Conservation (phyloP, 1,140 invertebrate genomes). For the Drosophila ambigua region DNA sequence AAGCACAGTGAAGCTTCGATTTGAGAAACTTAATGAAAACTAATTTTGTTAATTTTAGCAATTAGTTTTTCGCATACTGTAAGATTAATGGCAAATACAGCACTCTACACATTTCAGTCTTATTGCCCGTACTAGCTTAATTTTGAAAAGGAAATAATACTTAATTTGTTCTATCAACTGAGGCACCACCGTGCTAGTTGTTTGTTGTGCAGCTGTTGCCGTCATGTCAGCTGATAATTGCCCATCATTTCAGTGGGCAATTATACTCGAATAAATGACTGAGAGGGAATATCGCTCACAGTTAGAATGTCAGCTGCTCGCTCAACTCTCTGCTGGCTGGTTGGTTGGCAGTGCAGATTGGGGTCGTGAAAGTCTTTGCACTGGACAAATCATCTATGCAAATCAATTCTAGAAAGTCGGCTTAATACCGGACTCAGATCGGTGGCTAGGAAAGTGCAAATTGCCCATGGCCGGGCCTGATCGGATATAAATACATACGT, state of each 20-base stretch:
- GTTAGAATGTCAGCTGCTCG: conserved; percentile 64
- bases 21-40: too few species aligned
- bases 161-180: not conserved
- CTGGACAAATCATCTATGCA: conserved; percentile 66
- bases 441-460: conserved; percentile 65
- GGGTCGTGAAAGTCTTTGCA: conserved; percentile 70
- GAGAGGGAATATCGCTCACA: conserved; percentile 31
- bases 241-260: conserved; percentile 59
- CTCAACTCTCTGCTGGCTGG: conserved; percentile 1
- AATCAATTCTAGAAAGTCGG: conserved; percentile 75
- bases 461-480: conserved; percentile 36
- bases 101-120: too few species aligned
- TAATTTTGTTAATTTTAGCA: too few species aligned
- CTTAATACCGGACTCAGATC: conserved; percentile 27
- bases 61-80: too few species aligned
- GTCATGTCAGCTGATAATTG: conserved; percentile 57
- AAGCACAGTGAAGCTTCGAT: too few species aligned
- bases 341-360: conserved; percentile 43
- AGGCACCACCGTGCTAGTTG: conserved; percentile 18
- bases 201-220: conserved; percentile 36
- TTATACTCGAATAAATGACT: conserved; percentile 36
- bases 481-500: conserved; percentile 46
- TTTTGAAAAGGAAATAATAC: not conserved
- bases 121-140: not conserved
- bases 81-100: too few species aligned